Percentiles rank a stretch among this genome's conserved stretches.
These are phyloP conservation scores for Cerastoderma edule DNA, from an alignment of 2,888 invertebrate species.

Conservation along the genomic window DNA sequence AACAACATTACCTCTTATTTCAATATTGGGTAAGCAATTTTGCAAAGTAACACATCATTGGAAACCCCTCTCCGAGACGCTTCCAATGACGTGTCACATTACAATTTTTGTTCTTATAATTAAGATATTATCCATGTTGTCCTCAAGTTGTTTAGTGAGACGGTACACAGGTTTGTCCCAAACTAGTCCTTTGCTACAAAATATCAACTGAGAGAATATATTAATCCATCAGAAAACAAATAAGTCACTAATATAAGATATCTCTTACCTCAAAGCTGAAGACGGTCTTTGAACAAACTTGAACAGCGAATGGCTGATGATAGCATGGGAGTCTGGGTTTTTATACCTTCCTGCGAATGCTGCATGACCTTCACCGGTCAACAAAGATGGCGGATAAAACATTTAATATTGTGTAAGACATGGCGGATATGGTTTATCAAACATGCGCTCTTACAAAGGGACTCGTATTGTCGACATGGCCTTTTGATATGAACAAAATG, in stretches of 20 bases:
- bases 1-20: no score
- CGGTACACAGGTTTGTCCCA: not conserved
- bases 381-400: constrained; percentile 12
- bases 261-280: not conserved
- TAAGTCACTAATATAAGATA: not conserved
- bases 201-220: not conserved
- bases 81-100: no score
- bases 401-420: constrained; percentile 18
- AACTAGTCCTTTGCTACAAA: not conserved
- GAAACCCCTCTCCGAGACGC: no score
- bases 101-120: no score
- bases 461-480: no score
- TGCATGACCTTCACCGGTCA: not conserved
- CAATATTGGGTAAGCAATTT: no score
- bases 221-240: not conserved
- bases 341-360: not conserved
- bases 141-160: not conserved
- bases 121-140: no score
- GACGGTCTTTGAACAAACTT: not conserved
- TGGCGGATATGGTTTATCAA: not conserved
- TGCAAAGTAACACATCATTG: no score
- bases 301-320: constrained; percentile 1
- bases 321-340: not conserved
- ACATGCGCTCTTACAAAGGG: not conserved
- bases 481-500: no score